Evolutionary conservation across 2,797 vertebrate species (phyloP).

Genomic region (Distichodus sexfasciatus): DNA sequence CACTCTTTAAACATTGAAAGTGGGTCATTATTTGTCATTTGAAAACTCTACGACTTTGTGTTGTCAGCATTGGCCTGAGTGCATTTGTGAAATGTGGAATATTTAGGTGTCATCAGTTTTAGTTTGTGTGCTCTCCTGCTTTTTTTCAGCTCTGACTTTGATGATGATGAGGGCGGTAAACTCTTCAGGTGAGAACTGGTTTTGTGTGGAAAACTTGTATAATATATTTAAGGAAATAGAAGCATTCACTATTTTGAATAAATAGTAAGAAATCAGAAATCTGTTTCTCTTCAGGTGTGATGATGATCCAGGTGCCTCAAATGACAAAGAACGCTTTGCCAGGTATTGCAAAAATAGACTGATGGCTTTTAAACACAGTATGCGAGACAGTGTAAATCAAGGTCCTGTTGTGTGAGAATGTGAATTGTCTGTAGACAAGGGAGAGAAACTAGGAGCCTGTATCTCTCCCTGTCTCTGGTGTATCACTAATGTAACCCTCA

Average conservation of each 20-base stretch:
- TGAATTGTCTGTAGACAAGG: background rate
- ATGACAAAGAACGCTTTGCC: constrained; percentile 94
- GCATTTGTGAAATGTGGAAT: too few species aligned
- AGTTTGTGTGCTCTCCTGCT: too few species aligned
- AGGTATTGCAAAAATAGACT: constrained; percentile 78
- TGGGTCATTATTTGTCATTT: too few species aligned
- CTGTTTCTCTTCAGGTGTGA: constrained; percentile 78
- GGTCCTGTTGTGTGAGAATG: background rate
- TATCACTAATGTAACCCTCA: too few species aligned
- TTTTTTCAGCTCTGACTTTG: constrained; percentile 84
- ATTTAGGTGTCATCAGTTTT: background rate
- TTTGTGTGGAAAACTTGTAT: background rate
- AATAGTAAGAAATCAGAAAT: too few species aligned
- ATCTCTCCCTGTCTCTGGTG: too few species aligned
- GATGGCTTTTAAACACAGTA: background rate
- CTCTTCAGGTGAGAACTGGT: constrained; percentile 83
- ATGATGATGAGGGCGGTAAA: constrained; percentile 88
- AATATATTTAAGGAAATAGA: too few species aligned
- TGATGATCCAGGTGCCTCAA: constrained; percentile 83
- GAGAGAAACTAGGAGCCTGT: background rate
- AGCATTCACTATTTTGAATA: too few species aligned
- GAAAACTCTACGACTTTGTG: too few species aligned
- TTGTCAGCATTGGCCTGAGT: too few species aligned
- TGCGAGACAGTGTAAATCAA: background rate
- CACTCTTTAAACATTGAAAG: too few species aligned